Conservation (phyloP, 1,140 invertebrate genomes). For the Zaprionus camerounensis region DNA sequence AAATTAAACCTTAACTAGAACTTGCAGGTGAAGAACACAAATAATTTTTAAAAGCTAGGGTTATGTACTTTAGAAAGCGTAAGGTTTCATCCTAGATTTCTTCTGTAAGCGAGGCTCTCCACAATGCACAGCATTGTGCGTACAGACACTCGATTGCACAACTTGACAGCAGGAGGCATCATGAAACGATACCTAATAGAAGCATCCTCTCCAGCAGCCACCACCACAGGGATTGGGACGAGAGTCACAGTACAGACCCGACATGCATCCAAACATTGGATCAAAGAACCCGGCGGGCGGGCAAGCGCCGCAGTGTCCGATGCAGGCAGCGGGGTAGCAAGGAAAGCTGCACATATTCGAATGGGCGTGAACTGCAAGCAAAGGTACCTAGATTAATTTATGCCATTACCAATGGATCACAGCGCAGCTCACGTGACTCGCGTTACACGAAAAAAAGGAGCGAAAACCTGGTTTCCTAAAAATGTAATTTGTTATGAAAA, state of each 20-base stretch:
- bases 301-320: conserved; percentile 27
- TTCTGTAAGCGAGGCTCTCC: conserved; percentile 6
- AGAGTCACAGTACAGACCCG: background rate
- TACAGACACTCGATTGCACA: background rate
- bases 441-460: conserved; percentile 43
- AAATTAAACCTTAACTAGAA: conserved; percentile 2
- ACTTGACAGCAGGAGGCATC: background rate
- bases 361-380: conserved; percentile 20
- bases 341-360: conserved; percentile 27
- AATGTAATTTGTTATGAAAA: background rate
- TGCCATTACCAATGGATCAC: background rate
- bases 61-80: background rate
- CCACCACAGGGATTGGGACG: conserved; percentile 2
- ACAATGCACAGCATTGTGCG: background rate
- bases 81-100: background rate
- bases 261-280: conserved; percentile 21
- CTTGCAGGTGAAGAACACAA: background rate
- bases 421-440: conserved; percentile 18
- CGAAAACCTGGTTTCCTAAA: conserved; percentile 13
- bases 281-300: conserved; percentile 32
- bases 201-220: conserved; percentile 16
- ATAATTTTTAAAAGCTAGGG: background rate
- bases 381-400: background rate
- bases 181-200: background rate
- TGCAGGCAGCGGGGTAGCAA: conserved; percentile 30